These are phyloP conservation scores for Thecophora atra DNA, from an alignment of 2,888 invertebrate genomes.

Conservation along the genomic window DNA sequence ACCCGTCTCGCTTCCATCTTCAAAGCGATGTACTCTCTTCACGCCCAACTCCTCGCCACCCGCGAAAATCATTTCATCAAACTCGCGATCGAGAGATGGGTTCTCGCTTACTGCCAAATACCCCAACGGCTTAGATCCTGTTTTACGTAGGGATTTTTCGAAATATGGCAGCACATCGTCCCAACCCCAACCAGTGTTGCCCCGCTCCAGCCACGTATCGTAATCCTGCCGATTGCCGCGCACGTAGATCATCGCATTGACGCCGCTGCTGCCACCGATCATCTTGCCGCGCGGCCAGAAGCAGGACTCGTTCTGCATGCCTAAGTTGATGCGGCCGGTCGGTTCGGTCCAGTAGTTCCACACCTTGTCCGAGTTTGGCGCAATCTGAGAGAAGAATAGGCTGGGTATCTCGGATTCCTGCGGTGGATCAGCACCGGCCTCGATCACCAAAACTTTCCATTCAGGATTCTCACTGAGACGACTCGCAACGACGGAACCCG, in stretches of 20 bases:
- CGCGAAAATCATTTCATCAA: constrained; percentile 58
- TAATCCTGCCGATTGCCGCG: constrained; percentile 74
- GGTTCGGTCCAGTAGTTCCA: constrained; percentile 58
- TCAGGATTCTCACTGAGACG: constrained; percentile 66
- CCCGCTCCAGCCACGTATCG: constrained; percentile 71
- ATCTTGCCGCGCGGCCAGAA: constrained; percentile 72
- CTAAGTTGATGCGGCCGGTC: constrained; percentile 50
- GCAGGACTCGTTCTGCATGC: constrained; percentile 59
- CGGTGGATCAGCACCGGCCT: constrained; percentile 68
- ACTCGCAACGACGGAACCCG: constrained; percentile 67
- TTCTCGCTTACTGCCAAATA: constrained; percentile 67
- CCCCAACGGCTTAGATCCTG: constrained; percentile 50
- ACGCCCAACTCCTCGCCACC: constrained; percentile 68
- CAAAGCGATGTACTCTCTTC: constrained; percentile 59
- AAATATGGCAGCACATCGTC: constrained; percentile 82
- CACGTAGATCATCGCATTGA: constrained; percentile 75
- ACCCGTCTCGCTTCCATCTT: constrained; percentile 66
- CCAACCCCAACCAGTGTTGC: constrained; percentile 76
- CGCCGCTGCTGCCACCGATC: constrained; percentile 73
- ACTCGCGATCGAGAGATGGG: constrained; percentile 48
- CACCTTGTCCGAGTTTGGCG: constrained; percentile 52
- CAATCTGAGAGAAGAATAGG: constrained; percentile 46
- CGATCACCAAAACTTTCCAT: constrained; percentile 67
- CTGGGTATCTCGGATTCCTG: constrained; percentile 61
- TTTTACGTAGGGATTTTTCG: constrained; percentile 72